Evolutionary conservation across 2,113 vertebrate genomes (phyloP), one percentile per base, ranked within the genome.

Genomic region (Amazona guildingii): DNA sequence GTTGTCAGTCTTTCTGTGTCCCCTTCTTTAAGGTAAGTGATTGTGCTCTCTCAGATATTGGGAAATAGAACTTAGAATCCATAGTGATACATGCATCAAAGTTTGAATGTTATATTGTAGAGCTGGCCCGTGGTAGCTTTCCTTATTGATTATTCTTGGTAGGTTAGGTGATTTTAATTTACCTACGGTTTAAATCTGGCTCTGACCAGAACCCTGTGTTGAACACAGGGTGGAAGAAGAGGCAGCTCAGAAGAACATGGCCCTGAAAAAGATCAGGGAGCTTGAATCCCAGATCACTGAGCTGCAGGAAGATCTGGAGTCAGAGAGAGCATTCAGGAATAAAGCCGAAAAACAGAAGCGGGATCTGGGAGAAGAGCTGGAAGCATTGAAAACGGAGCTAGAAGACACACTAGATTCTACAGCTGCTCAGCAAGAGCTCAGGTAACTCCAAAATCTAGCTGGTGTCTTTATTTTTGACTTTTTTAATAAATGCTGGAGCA

Each of bases 271-370:
- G 97, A 99, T 99, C 85, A 98, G 99, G 9, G 99, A 99, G 95
- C 96, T 99, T 8, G 99, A 99, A 91, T 99, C 99, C 16, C 99
- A 99, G 97, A 98, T 99, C 84, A 98, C 98, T 1, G 99, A 99
- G 52, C 98, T 99, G 63, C 99, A 99, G 96, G 99, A 99, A 92
- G 99, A 99, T 87, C 88, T 99, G 88, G 99, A 99, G 31, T 98
- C 99, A 18, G 99, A 99, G 97, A 97, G 98, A 52, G 98, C 98
- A 28, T 98, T 98, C 10, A 98, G 99, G 17, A 94, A 98, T 87
- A 99, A 99, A 97, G 99, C 99, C 0, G 99, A 99, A 96, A 99
- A 99, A 86, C 98, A 99, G 96, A 99, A 99, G 55, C 96, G 99
- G 59, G 99, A 99, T 95, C 98, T 99, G 20, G 99, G 99, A 37